phyloP scores from a whole-genome alignment of 2,113 vertebrate genomes.

The Taxidea taxus region DNA sequence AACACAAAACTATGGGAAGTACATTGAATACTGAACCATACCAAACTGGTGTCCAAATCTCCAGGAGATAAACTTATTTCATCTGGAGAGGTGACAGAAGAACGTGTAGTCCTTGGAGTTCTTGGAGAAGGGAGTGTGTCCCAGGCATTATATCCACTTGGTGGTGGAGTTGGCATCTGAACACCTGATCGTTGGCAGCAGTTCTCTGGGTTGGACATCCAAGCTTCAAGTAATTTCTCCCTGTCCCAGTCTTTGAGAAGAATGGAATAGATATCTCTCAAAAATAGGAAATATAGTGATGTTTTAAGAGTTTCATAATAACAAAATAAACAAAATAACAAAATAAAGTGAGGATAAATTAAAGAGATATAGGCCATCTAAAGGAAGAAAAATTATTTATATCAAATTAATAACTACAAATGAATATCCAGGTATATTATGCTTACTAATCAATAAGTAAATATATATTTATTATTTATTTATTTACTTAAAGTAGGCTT shows the following conservation, averaged over 20 bases:
- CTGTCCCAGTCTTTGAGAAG: slow-evolving; percentile 94
- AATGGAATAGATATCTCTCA: not conserved
- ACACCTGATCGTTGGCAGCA: slow-evolving; percentile 98
- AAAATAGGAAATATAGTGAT: not conserved
- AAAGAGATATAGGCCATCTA: not conserved
- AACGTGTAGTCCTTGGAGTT: slow-evolving; percentile 94
- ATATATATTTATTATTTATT: not conserved
- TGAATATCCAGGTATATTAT: not conserved
- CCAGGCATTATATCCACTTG: slow-evolving; percentile 96
- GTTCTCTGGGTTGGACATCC: slow-evolving; percentile 96
- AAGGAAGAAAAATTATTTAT: not conserved
- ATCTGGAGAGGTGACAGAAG: slow-evolving; percentile 94
- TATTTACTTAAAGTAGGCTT: not conserved
- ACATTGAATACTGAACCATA: slow-evolving; percentile 69
- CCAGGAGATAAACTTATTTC: slow-evolving; percentile 93
- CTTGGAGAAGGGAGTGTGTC: slow-evolving; percentile 96
- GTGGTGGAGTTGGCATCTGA: slow-evolving; percentile 96
- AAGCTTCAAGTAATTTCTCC: slow-evolving; percentile 97
- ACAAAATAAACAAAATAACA: not conserved
- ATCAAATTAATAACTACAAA: not conserved
- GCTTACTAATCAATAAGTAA: not conserved
- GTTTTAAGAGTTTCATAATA: slow-evolving; percentile 25
- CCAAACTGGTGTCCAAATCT: slow-evolving; percentile 91
- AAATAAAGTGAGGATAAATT: slow-evolving; percentile 27
- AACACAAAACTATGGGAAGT: not conserved